Conservation (phyloP, 2,888 invertebrate genomes). For the Autographa pulchrina region DNA sequence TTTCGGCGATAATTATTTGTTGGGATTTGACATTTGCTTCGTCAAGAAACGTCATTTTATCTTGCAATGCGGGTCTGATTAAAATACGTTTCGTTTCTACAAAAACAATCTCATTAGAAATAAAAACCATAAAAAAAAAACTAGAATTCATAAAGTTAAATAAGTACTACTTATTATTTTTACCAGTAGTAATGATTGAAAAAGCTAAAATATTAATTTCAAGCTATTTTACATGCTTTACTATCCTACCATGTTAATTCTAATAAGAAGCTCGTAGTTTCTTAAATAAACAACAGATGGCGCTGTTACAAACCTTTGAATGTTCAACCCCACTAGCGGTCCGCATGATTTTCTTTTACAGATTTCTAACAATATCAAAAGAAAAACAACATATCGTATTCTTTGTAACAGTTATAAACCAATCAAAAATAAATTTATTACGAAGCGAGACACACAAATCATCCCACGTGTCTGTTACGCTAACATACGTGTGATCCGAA, state of each 20-base stretch:
- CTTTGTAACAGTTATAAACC: constrained; percentile 12
- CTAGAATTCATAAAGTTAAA: background rate
- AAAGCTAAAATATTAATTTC: too few relatives aligned
- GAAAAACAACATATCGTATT: constrained; percentile 19
- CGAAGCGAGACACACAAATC: constrained; percentile 24
- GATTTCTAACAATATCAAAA: constrained; percentile 38
- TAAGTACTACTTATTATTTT: too few relatives aligned
- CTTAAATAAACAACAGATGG: constrained; percentile 34
- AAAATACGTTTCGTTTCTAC: constrained; percentile 26
- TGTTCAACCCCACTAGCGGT: constrained; percentile 38
- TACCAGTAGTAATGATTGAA: too few relatives aligned
- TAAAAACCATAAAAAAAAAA: background rate
- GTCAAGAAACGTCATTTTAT: constrained; percentile 14
- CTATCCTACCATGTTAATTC: too few relatives aligned
- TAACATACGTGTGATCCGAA: constrained; percentile 57
- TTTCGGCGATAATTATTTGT: constrained; percentile 34
- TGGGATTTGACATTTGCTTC: constrained; percentile 45
- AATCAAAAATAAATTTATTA: constrained; percentile 22
- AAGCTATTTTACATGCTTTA: too few relatives aligned
- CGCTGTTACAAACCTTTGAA: constrained; percentile 14
- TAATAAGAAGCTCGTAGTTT: background rate
- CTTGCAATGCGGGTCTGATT: constrained; percentile 36
- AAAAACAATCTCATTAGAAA: background rate
- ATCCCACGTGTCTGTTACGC: constrained; percentile 58
- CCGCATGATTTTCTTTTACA: constrained; percentile 54